Conservation (phyloP, 2,113 vertebrate species). For the Panurus biarmicus region DNA sequence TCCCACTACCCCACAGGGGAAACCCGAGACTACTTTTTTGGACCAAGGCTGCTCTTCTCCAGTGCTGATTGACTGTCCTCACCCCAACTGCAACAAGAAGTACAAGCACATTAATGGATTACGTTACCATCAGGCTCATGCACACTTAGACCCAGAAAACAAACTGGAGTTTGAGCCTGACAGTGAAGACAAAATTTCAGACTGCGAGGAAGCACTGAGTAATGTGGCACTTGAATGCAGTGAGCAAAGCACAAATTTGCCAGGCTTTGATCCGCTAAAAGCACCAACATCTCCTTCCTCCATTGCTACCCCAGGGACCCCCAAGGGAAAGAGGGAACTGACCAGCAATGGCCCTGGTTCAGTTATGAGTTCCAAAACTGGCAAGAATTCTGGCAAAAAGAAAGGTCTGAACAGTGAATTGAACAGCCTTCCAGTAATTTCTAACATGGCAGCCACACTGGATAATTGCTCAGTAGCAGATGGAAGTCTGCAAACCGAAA, state of each 20-base stretch:
- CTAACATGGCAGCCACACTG: conserved; percentile 90
- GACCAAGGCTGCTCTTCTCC: conserved; percentile 93
- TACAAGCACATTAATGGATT: conserved; percentile 99
- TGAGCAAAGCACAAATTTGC: conserved; percentile 74
- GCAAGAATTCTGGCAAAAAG: conserved; percentile 87
- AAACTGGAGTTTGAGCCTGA: conserved; percentile 92
- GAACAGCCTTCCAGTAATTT: conserved; percentile 90
- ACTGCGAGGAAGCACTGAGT: conserved; percentile 87
- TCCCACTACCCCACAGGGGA: conserved; percentile 92
- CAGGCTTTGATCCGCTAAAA: conserved; percentile 76
- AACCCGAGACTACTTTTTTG: conserved; percentile 85
- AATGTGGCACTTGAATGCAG: conserved; percentile 81
- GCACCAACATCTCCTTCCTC: conserved; percentile 81
- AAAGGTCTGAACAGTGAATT: conserved; percentile 84
- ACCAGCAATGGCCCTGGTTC: conserved; percentile 79
- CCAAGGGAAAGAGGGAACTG: conserved; percentile 85
- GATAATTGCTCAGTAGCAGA: conserved; percentile 85
- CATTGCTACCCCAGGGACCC: conserved; percentile 80
- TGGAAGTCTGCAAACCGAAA: conserved; percentile 80
- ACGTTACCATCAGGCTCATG: conserved; percentile 96
- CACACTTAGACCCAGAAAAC: conserved; percentile 90
- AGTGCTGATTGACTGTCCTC: conserved; percentile 95
- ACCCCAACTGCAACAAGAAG: conserved; percentile 98
- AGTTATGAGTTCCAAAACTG: conserved; percentile 78
- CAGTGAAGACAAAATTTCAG: conserved; percentile 90